Evolutionary conservation across 2,113 vertebrate genomes (phyloP), one percentile per base, ranked within the genome.

Genomic region (Acrocephalus arundinaceus): DNA sequence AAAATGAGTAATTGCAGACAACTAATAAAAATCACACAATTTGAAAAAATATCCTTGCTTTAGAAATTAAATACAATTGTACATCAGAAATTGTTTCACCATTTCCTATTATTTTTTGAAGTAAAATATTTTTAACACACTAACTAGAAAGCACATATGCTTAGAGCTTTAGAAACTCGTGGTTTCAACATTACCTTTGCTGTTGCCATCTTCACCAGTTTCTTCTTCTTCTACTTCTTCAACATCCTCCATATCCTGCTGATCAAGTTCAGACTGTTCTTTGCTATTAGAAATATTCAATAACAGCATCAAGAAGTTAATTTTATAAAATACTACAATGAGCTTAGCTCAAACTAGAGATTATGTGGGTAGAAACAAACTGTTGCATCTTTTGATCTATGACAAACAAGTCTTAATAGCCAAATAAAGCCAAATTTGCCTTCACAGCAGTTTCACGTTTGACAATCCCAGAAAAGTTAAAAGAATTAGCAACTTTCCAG

Each of bases 201-300:
- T 99, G 97, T 99, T 99, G 80, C 98, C 98, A 95, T 99, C 99
- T 97, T 99, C 99, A 92, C 98, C 99, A 63, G 98, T 98, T 98
- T 99, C 99, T 95, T 98, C 98, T 76, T 99, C 99, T 93, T 99
- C 99, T 93, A 99, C 98, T 88, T 99, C 99, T 97, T 99, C 99
- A 96, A 99, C 99, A 76, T 99, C 99, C 97, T 99, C 99, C 99
- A 99, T 99, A 95, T 99, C 99, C 96, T 99, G 99, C 58, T 99
- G 99, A 97, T 99, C 99, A 97, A 99, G 98, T 97, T 99, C 99
- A 94, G 99, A 96, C 94, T 99, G 98, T 96, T 99, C 99, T 99
- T 99, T 99, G 98, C 99, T 99, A 97, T 93, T 31, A 95, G 81
- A 41, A 94, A 85, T 74, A 85, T 88, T 70, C 71, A 86, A 55